Conservation (phyloP, 2,888 invertebrate genomes). For the Acrobasis repandana region DNA sequence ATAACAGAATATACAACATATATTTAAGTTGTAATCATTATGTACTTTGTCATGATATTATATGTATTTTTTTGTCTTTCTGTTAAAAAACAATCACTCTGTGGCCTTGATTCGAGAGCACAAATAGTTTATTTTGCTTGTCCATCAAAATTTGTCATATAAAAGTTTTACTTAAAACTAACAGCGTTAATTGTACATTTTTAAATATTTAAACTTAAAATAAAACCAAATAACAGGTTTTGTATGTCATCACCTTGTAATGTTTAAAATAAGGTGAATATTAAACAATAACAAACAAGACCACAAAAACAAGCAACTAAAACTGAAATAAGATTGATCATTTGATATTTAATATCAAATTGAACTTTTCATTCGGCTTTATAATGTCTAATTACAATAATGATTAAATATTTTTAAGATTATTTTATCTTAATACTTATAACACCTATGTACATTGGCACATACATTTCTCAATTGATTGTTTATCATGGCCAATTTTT, state of each 20-base stretch:
- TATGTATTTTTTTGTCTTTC: too few relatives aligned
- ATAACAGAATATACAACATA: too few relatives aligned
- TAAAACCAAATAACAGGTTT: background rate
- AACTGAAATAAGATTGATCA: background rate
- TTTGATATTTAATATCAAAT: background rate
- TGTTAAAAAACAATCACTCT: background rate
- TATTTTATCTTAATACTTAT: constrained; percentile 10
- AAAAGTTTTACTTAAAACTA: constrained; percentile 1
- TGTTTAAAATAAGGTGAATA: background rate
- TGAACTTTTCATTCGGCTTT: background rate
- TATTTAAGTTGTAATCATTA: too few relatives aligned
- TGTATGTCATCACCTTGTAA: background rate
- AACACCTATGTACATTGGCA: constrained; percentile 40
- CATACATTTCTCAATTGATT: constrained; percentile 51
- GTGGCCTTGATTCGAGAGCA: background rate
- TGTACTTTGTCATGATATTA: too few relatives aligned
- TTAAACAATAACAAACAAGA: background rate
- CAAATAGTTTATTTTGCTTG: too few relatives aligned
- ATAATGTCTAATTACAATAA: background rate
- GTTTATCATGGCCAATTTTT: constrained; percentile 9
- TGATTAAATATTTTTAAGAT: background rate
- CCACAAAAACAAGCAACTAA: background rate
- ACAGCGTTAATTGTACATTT: constrained; percentile 2
- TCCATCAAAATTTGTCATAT: background rate
- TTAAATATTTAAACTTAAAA: background rate